A percentile compares a stretch with the other conserved stretches of the same genome.
Conservation (phyloP, 2,888 invertebrate species). For the Hesperia comma region DNA sequence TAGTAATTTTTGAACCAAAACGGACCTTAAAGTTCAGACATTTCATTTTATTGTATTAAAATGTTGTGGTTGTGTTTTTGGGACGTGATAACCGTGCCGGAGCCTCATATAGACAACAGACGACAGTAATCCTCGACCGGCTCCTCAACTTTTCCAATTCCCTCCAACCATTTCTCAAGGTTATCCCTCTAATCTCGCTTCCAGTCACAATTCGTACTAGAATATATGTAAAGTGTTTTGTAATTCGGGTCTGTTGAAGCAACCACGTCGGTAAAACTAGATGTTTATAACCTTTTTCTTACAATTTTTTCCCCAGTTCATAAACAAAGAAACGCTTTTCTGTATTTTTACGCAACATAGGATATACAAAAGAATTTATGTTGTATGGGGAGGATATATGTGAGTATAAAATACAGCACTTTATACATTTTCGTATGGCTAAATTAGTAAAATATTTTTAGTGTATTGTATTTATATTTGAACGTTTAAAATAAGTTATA, state of each 20-base stretch:
- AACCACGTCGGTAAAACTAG: neutral
- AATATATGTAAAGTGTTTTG: conserved; percentile 40
- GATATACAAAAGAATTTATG: no score
- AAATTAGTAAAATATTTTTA: no score
- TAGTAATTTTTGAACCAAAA: no score
- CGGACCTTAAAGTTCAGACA: neutral
- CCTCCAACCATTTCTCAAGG: conserved; percentile 52
- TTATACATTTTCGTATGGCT: no score
- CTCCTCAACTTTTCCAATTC: conserved; percentile 75
- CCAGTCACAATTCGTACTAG: conserved; percentile 36
- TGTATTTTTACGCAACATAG: no score
- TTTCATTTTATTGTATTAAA: conserved; percentile 8
- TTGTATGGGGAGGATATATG: no score
- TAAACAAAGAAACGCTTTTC: no score
- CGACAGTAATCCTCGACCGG: conserved; percentile 62
- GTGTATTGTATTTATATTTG: no score
- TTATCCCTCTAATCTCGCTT: conserved; percentile 47
- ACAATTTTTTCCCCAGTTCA: no score
- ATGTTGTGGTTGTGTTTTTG: conserved; percentile 8
- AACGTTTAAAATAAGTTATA: no score
- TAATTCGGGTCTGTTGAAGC: conserved; percentile 14
- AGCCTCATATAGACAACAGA: conserved; percentile 43
- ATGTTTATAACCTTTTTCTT: no score
- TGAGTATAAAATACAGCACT: no score
- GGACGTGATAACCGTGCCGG: conserved; percentile 16